Base-by-base conservation (phyloP, 1,140 invertebrate genomes). In the Muscidifurax raptorellus region DNA sequence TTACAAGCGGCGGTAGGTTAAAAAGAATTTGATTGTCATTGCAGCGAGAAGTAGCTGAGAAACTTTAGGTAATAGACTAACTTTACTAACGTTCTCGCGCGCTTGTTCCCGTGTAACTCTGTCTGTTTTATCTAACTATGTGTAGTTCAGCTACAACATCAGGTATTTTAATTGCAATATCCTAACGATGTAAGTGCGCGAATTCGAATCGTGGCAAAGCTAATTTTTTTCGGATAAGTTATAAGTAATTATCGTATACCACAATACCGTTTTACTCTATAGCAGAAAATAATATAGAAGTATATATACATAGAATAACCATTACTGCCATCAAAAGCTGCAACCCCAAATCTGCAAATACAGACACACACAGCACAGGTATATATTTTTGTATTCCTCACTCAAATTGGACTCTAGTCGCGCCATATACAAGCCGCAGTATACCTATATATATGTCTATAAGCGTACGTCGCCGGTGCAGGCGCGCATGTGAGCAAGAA, bases 121-220 rank as follows among this genome's bases (percentile, higher is more conserved):
- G 32, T 74, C 30, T 4, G 30, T 74, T 74, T 74, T 74, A 74
- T 74, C 71, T 40, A 74, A 74, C 87, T 88, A 79, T 83, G 67
- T 18, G 59, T n/a, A 30, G 75, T 36, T 52, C 12, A 22, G 22
- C 52, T 59, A 59, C n/a, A 40, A 69, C 59, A 72, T 32, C 18
- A 74, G 32, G 18, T 22, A 74, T 74, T 74, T 74, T 32, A 74
- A 36, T 36, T 74, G 71, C 28, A 18, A 36, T n/a, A n/a, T 74
- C 9, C 32, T 32, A 74, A 74, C 71, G 30, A 30, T 40, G 12
- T 69, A 69, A 69, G 28, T 27, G 4, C 67, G 67, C 25, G 67
- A 10, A 27, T 69, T 30, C 10, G 27, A 69, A n/a, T 10, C 67
- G 25, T 27, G 15, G 7, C 10, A 59, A 18, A 5, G 10, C 2